A percentile compares a stretch with the other conserved stretches of the same genome.
Conservation (phyloP, 2,113 vertebrate genomes). For the Rhinichthys klamathensis region DNA sequence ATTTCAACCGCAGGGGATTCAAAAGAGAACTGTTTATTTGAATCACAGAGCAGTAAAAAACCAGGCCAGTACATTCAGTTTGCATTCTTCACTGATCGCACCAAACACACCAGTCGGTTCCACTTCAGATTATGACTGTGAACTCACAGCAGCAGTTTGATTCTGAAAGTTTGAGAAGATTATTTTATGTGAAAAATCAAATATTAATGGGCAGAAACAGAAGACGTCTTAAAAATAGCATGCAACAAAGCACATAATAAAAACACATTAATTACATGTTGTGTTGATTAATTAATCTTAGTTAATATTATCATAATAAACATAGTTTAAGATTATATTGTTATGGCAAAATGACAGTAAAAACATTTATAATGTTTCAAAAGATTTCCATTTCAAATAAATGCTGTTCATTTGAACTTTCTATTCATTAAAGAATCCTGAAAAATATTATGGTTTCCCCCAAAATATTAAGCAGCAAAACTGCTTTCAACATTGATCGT, state of each 20-base stretch:
- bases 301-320: no score
- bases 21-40: constrained; percentile 67
- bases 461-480: no score
- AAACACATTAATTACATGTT: no score
- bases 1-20: constrained; percentile 73
- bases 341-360: no score
- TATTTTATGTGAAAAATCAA: neutral
- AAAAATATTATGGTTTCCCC: no score
- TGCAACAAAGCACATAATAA: neutral
- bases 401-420: no score
- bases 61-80: constrained; percentile 11
- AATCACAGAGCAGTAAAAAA: constrained; percentile 60
- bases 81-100: constrained; percentile 18
- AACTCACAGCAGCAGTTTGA: neutral
- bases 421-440: no score
- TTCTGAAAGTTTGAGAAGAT: neutral
- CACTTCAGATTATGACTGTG: constrained; percentile 1
- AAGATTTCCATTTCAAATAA: no score
- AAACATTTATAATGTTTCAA: no score
- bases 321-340: no score
- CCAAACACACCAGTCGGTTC: neutral
- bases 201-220: neutral
- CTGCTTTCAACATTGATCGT: no score
- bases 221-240: neutral
- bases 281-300: no score